Evolutionary conservation across 2,113 vertebrate genomes (phyloP).

Genomic region (Eretmochelys imbricata): DNA sequence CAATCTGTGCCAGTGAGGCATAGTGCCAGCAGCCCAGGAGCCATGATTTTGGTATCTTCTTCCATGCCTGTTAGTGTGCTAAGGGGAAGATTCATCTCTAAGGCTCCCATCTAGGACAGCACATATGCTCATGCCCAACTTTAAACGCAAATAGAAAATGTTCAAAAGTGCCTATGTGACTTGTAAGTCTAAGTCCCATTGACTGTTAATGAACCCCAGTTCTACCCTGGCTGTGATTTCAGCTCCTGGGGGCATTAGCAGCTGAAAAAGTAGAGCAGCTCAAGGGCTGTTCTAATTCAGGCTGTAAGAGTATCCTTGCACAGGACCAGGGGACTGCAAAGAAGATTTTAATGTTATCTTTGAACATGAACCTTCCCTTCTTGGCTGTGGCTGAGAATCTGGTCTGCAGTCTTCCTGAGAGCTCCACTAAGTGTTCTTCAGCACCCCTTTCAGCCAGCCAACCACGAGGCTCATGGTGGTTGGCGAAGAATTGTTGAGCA

Average conservation of each 20-base stretch:
- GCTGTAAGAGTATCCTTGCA: not conserved
- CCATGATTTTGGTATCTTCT: not conserved
- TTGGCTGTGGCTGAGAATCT: constrained; percentile 7
- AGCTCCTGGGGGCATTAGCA: not conserved
- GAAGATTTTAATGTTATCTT: not conserved
- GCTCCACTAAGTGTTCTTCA: not conserved
- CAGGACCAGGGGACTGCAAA: not conserved
- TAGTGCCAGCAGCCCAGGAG: not conserved
- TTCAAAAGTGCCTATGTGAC: not conserved
- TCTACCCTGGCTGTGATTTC: not conserved
- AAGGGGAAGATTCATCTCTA: not conserved
- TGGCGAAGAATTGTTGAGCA: constrained; percentile 5
- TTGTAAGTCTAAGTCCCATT: not conserved
- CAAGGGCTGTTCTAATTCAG: not conserved
- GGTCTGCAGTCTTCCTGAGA: not conserved
- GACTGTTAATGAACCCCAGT: not conserved
- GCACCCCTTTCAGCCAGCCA: not conserved
- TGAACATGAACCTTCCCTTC: not conserved
- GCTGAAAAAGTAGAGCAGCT: not conserved
- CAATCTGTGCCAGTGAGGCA: not conserved
- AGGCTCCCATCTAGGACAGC: not conserved
- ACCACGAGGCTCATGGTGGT: not conserved
- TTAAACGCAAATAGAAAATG: not conserved
- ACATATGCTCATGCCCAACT: not conserved
- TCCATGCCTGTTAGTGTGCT: not conserved